These are phyloP conservation scores for Dicyrtoma fusca DNA, from an alignment of 2,888 invertebrate genomes.

Conservation along the genomic window DNA sequence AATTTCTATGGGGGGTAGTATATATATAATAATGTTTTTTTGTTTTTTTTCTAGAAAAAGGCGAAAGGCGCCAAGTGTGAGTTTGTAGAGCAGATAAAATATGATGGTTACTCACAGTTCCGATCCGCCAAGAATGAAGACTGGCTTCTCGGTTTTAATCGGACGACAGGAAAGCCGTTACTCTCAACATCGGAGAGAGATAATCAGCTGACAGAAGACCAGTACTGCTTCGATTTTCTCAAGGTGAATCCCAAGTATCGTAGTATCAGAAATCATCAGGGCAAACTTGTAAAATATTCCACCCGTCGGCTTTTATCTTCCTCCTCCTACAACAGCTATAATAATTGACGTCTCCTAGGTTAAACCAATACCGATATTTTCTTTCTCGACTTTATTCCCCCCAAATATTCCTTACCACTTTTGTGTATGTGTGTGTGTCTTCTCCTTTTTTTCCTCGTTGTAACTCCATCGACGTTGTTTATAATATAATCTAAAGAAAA, in stretches of 20 bases:
- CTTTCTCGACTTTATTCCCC: neutral
- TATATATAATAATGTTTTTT: neutral
- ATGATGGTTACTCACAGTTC: conserved; percentile 39
- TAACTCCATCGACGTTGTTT: no score
- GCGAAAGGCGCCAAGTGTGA: conserved; percentile 44
- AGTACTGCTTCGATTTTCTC: conserved; percentile 31
- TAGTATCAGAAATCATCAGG: conserved; percentile 22
- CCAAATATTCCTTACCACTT: no score
- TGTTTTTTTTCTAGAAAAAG: conserved; percentile 36
- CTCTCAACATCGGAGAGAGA: conserved; percentile 2
- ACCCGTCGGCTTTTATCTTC: neutral
- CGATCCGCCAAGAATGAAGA: conserved; percentile 41
- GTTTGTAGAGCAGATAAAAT: conserved; percentile 41
- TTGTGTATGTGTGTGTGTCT: no score
- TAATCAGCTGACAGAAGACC: neutral
- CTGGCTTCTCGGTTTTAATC: conserved; percentile 49
- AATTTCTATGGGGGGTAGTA: neutral
- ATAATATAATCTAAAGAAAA: neutral
- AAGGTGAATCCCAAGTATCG: neutral
- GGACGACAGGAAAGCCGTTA: conserved; percentile 43
- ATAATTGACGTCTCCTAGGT: conserved; percentile 8
- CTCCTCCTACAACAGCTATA: neutral
- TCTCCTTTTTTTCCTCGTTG: no score
- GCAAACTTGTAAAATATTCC: neutral
- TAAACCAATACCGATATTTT: conserved; percentile 8